phyloP scores from a whole-genome alignment of 2,113 vertebrate species.

The Caloenas nicobarica region DNA sequence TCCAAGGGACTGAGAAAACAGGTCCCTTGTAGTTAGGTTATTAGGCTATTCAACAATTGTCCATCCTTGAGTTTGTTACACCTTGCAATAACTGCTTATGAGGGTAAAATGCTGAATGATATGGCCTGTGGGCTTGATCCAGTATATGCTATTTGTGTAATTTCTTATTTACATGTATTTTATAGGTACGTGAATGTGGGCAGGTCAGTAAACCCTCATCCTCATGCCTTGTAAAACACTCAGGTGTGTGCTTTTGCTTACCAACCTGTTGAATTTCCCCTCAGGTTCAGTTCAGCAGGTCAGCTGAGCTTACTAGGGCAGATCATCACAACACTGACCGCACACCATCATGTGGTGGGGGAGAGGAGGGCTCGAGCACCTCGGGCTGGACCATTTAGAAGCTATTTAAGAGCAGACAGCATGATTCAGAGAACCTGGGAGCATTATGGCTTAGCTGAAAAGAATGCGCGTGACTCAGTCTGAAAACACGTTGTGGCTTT shows the following conservation, averaged over 20 bases:
- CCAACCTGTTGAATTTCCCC: neutral
- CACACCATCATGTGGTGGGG: neutral
- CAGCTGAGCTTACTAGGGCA: neutral
- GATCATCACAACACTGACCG: neutral
- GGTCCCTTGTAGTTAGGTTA: neutral
- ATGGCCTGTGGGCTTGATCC: neutral
- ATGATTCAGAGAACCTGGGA: conserved; percentile 24
- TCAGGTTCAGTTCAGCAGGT: neutral
- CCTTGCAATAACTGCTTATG: neutral
- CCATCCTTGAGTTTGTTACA: neutral
- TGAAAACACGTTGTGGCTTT: conserved; percentile 19
- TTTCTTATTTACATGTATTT: neutral
- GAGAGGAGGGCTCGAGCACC: neutral
- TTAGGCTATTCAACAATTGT: neutral
- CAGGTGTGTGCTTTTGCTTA: neutral
- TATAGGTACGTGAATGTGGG: neutral
- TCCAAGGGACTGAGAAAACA: neutral
- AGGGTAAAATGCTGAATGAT: neutral
- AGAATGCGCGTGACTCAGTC: conserved; percentile 47
- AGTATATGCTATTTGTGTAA: neutral
- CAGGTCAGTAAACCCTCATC: neutral
- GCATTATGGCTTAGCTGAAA: conserved; percentile 26
- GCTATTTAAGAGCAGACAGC: neutral
- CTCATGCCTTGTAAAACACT: neutral
- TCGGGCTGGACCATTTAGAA: neutral